Percentiles rank a stretch among this genome's conserved stretches.
Evolutionary conservation across 1,140 invertebrate species (phyloP).

Genomic region (Pemphigus obesinymphae): DNA sequence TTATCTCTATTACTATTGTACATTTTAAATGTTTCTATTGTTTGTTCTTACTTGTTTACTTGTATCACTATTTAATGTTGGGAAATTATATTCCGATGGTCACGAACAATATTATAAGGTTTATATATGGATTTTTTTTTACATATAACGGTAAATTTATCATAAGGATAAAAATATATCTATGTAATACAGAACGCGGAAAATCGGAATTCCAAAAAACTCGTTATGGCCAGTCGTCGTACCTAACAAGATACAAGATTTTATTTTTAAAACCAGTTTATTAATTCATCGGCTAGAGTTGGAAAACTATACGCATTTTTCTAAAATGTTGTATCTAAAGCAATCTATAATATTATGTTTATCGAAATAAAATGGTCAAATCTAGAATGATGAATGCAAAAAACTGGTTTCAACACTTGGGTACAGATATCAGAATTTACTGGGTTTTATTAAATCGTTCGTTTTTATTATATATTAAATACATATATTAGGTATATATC

Average conservation of each 20-base stretch:
- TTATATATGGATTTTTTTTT: not conserved
- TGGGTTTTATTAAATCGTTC: too few relatives aligned
- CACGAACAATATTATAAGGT: not conserved
- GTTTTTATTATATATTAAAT: too few relatives aligned
- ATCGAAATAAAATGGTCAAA: not conserved
- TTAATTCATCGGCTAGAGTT: not conserved
- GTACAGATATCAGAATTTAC: too few relatives aligned
- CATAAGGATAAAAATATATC: not conserved
- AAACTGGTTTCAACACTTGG: not conserved
- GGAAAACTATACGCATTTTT: not conserved
- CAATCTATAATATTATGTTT: conserved; percentile 5
- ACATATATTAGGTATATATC: too few relatives aligned
- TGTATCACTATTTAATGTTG: too few relatives aligned
- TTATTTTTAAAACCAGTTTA: conserved; percentile 34
- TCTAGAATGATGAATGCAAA: not conserved
- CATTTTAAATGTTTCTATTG: too few relatives aligned
- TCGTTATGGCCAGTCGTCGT: conserved; percentile 2
- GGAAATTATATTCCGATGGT: not conserved
- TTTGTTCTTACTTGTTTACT: too few relatives aligned
- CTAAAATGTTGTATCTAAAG: conserved; percentile 11
- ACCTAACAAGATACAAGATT: not conserved
- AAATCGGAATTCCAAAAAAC: conserved; percentile 30
- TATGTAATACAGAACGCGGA: not conserved
- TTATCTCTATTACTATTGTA: too few relatives aligned
- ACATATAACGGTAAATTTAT: not conserved